phyloP scores from a whole-genome alignment of 2,113 vertebrate species.

The Apteryx mantelli region DNA sequence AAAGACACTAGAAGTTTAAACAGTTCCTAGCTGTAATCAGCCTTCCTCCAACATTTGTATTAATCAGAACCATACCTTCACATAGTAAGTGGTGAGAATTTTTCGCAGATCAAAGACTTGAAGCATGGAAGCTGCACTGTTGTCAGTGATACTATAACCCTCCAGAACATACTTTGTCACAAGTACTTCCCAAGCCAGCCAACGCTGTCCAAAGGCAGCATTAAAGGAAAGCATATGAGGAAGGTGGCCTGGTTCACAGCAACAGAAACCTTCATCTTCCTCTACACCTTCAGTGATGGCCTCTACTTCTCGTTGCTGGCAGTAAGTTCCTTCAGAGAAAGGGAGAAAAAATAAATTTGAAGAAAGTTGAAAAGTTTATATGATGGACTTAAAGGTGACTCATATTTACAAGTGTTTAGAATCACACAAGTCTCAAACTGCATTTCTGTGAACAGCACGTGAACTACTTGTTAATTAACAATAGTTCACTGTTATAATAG shows the following conservation, averaged over 20 bases:
- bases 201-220: slow-evolving; percentile 87
- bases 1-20: not conserved
- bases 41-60: accelerated
- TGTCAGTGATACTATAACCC: slow-evolving; percentile 91
- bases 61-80: slow-evolving; percentile 76
- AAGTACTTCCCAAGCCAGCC: slow-evolving; percentile 90
- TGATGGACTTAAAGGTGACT: not conserved
- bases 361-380: not conserved
- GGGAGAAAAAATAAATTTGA: not conserved
- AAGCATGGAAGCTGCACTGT: slow-evolving; percentile 90
- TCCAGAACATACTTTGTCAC: slow-evolving; percentile 90
- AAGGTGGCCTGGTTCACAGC: slow-evolving; percentile 88
- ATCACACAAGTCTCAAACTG: not conserved
- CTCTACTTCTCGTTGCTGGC: slow-evolving; percentile 89
- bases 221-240: slow-evolving; percentile 90
- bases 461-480: not conserved
- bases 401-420: not conserved
- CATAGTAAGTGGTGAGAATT: slow-evolving; percentile 90
- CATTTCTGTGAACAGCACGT: not conserved
- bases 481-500: not conserved
- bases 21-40: not conserved
- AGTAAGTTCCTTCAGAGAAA: slow-evolving; percentile 83
- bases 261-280: slow-evolving; percentile 90
- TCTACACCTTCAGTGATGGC: slow-evolving; percentile 91
- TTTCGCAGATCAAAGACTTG: slow-evolving; percentile 89